Base-by-base conservation (phyloP, 2,113 vertebrate species). In the Syngnathus floridae region DNA sequence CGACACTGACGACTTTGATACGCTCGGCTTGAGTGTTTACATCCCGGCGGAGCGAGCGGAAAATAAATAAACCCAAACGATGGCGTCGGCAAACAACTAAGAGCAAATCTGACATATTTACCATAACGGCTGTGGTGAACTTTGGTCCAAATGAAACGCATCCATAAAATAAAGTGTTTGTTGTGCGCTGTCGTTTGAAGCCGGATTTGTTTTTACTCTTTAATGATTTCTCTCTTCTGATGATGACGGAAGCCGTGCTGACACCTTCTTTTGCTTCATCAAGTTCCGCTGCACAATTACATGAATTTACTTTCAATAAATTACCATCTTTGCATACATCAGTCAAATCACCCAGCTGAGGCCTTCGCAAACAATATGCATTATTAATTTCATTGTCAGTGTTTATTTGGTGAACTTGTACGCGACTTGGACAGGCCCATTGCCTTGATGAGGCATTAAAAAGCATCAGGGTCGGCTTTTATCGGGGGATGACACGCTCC, bases 281-380 rank as follows among this genome's bases (percentile, higher is more conserved):
- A 94, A 95, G 93, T 88, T 92, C 93, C 77, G 89, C 78, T 90
- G 89, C 92, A 91, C 89, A 95, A 93, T 93, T 92, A 95, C 88
- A 93, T 91, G 91, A 94, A 96, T 95, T 94, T 93, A 93, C 90
- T 95, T 95, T 94, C 93, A 95, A 98, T 95, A 94, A 95, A 95
- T 94, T 94, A 95, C 90, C 91, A 95, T 94, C 93, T 94, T 95
- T 94, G 92, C 92, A 95, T 93, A 93, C 92, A 95, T 96, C 94
- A 95, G 91, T 97, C 94, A 97, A 95, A 94, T 91, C 90, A 93
- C 84, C 88, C 91, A 91, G 91, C 90, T 90, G 90, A 93, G 93
- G 92, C 88, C 92, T 91, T 95, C 92, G 84, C 91, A 94, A 94
- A 95, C 92, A 95, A 96, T 94, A 95, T 95, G 91, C 92, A 95